Conservation (phyloP, 2,113 vertebrate genomes). For the Dromiciops gliroides region DNA sequence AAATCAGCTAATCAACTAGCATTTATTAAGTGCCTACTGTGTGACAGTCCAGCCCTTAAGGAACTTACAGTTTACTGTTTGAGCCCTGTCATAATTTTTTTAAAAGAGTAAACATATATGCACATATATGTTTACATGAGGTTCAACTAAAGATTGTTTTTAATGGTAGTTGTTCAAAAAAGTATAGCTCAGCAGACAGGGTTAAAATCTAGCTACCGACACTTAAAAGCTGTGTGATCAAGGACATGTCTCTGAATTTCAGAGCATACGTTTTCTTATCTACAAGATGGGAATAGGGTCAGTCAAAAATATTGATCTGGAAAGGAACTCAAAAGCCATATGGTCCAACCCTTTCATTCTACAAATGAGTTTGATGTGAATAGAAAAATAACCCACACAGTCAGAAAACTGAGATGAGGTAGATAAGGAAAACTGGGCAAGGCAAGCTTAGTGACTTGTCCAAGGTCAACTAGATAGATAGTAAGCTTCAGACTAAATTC, state of each 20-base stretch:
- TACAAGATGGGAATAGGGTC: not conserved
- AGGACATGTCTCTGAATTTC: not conserved
- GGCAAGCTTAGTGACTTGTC: not conserved
- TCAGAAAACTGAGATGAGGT: not conserved
- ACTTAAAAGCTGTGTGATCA: not conserved
- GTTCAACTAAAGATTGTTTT: slow-evolving; percentile 19
- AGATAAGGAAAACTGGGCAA: slow-evolving; percentile 5
- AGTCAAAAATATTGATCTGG: not conserved
- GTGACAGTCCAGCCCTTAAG: not conserved
- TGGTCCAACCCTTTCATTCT: slow-evolving; percentile 6
- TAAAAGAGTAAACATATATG: slow-evolving; percentile 20
- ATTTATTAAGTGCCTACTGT: not conserved
- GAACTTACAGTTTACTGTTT: not conserved
- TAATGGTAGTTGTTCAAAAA: not conserved
- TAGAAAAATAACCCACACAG: not conserved
- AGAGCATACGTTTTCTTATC: not conserved
- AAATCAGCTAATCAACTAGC: not conserved
- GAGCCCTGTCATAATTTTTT: slow-evolving; percentile 43
- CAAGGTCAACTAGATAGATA: not conserved
- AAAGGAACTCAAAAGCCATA: not conserved
- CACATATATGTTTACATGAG: slow-evolving; percentile 1
- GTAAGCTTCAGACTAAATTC: not conserved
- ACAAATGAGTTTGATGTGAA: not conserved
- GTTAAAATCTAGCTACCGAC: not conserved
- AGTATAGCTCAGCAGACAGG: not conserved